Conservation (phyloP, 2,797 vertebrate genomes). For the Atherinosoma microstoma region DNA sequence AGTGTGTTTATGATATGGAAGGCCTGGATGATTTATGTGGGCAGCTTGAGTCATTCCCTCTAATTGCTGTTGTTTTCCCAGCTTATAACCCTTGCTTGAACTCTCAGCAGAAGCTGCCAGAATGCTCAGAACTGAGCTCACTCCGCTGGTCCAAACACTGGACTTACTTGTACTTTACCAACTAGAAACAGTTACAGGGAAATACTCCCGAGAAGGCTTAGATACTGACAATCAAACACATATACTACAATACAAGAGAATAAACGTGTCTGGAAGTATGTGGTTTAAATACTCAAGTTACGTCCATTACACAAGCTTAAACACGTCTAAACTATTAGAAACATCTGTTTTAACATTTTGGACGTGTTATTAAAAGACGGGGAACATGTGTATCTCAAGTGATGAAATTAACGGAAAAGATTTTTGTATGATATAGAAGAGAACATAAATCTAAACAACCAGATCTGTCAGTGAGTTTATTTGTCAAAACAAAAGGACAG, state of each 20-base stretch:
- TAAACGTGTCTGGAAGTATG: slow-evolving; percentile 40
- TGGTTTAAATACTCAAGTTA: slow-evolving; percentile 35
- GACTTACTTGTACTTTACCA: slow-evolving; percentile 45
- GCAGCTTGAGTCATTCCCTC: slow-evolving; percentile 87
- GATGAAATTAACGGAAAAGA: slow-evolving; percentile 65
- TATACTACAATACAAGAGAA: slow-evolving; percentile 47
- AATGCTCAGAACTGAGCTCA: slow-evolving; percentile 50
- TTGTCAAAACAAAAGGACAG: slow-evolving; percentile 57
- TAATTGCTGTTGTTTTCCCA: slow-evolving; percentile 84
- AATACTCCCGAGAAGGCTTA: slow-evolving; percentile 14
- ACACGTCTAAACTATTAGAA: slow-evolving; percentile 59
- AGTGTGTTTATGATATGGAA: slow-evolving; percentile 89
- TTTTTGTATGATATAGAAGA: slow-evolving; percentile 44
- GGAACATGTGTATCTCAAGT: slow-evolving; percentile 45
- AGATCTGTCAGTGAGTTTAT: slow-evolving; percentile 50
- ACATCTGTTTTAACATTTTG: slow-evolving; percentile 59
- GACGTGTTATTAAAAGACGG: slow-evolving; percentile 43
- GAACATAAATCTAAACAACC: slow-evolving; percentile 41
- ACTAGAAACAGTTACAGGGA: slow-evolving; percentile 27
- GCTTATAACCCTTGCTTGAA: slow-evolving; percentile 79
- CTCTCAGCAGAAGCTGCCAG: slow-evolving; percentile 78
- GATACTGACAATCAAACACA: slow-evolving; percentile 48
- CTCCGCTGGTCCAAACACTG: slow-evolving; percentile 57
- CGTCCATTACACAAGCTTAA: slow-evolving; percentile 48
- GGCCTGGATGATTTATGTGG: slow-evolving; percentile 88